These are phyloP conservation scores for Papilio glaucus DNA, from an alignment of 1,140 invertebrate species.

Conservation along the genomic window DNA sequence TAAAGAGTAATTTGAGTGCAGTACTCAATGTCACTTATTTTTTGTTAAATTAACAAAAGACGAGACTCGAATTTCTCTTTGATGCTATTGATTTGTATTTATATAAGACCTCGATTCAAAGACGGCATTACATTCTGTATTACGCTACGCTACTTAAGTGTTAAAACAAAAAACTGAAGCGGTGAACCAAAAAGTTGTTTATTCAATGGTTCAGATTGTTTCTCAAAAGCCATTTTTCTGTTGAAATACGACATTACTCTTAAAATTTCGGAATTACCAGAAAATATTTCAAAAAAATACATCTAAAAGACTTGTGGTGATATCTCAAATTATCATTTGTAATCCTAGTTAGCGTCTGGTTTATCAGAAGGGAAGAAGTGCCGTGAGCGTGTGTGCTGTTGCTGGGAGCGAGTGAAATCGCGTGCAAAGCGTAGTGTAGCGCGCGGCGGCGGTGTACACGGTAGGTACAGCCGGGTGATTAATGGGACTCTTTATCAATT, in stretches of 20 bases:
- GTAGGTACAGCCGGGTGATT: conserved; percentile 18
- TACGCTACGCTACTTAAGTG: not conserved
- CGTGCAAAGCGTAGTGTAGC: conserved; percentile 1
- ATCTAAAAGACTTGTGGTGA: too few species aligned
- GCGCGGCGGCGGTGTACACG: too few species aligned
- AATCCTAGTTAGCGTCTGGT: too few species aligned
- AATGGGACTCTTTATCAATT: conserved; percentile 31
- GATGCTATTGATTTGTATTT: not conserved
- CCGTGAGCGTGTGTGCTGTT: not conserved
- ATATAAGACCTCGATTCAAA: not conserved
- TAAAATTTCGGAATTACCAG: too few species aligned
- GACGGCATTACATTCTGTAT: not conserved
- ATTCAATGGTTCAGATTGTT: not conserved
- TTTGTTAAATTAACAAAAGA: conserved; percentile 1
- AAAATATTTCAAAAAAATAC: too few species aligned
- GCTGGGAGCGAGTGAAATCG: not conserved
- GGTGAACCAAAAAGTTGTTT: too few species aligned
- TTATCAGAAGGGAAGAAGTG: too few species aligned
- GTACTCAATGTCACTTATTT: not conserved
- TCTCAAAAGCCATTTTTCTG: too few species aligned
- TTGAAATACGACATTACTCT: too few species aligned
- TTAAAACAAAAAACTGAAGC: not conserved
- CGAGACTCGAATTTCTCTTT: not conserved
- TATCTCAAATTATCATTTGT: too few species aligned
- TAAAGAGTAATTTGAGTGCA: not conserved